A percentile compares a stretch with the other conserved stretches of the same genome.
These are phyloP conservation scores for Brachypteracias leptosomus DNA, from an alignment of 2,113 vertebrate species.

Conservation along the genomic window DNA sequence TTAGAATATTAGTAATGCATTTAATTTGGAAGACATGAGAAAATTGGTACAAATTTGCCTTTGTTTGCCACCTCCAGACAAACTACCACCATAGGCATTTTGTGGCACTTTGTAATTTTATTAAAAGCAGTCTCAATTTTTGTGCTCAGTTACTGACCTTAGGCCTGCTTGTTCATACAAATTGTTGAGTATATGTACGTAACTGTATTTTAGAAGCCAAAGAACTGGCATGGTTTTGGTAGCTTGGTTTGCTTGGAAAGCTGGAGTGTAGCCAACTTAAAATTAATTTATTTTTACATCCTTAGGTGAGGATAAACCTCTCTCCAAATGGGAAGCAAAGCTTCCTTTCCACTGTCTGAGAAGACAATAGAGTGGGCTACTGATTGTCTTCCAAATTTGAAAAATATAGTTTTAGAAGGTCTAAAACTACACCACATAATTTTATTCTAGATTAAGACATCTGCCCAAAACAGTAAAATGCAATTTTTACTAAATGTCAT, in stretches of 20 bases:
- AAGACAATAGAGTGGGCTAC: not conserved
- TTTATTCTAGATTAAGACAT: not conserved
- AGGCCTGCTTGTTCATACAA: not conserved
- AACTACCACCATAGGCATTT: not conserved
- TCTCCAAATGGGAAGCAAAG: not conserved
- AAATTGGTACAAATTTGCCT: not conserved
- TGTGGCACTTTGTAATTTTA: not conserved
- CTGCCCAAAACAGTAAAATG: not conserved
- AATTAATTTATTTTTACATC: not conserved
- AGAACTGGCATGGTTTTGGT: not conserved
- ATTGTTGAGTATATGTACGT: not conserved
- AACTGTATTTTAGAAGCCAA: not conserved
- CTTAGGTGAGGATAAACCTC: not conserved
- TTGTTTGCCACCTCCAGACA: too few species aligned
- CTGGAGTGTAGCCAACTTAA: not conserved
- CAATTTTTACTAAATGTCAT: not conserved
- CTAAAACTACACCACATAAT: not conserved
- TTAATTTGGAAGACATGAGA: not conserved
- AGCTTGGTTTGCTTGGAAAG: not conserved
- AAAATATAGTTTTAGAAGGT: not conserved
- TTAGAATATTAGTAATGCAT: not conserved
- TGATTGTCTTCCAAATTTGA: not conserved
- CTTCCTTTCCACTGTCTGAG: not conserved
- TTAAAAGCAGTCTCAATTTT: not conserved
- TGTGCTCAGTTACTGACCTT: not conserved